phyloP scores from a whole-genome alignment of 2,113 vertebrate genomes.

The Cheilinus undulatus region DNA sequence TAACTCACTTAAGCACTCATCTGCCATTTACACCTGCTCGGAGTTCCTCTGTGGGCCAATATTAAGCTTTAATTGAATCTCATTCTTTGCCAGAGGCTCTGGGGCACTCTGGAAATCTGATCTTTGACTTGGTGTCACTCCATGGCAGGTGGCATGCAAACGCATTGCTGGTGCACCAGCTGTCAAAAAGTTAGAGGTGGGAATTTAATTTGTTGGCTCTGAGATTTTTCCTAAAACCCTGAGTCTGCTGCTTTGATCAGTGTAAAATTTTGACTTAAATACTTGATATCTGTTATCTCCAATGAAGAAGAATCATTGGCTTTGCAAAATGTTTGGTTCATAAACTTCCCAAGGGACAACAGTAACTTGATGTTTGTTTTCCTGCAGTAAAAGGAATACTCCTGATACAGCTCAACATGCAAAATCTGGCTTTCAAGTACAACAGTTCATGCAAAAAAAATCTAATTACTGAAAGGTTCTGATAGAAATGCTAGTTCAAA shows the following conservation, averaged over 20 bases:
- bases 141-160: slow-evolving; percentile 43
- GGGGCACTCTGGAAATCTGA: slow-evolving; percentile 33
- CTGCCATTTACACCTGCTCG: slow-evolving; percentile 47
- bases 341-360: background rate
- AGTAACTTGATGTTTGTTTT: background rate
- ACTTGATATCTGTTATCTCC: background rate
- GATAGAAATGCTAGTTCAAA: too few relatives aligned
- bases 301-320: background rate
- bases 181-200: slow-evolving; percentile 36
- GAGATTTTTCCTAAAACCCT: slow-evolving; percentile 6
- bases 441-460: too few relatives aligned
- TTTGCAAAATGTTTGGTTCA: background rate
- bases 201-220: slow-evolving; percentile 22
- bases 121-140: slow-evolving; percentile 53
- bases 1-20: slow-evolving; percentile 38
- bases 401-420: too few relatives aligned
- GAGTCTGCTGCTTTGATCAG: background rate
- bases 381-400: too few relatives aligned
- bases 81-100: slow-evolving; percentile 26
- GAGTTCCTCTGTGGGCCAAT: slow-evolving; percentile 13
- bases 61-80: slow-evolving; percentile 60
- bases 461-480: too few relatives aligned
- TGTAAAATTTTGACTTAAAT: background rate
- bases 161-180: slow-evolving; percentile 41
- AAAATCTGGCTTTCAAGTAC: too few relatives aligned